Evolutionary conservation across 2,113 vertebrate genomes (phyloP).

Genomic region (Emberiza fucata): DNA sequence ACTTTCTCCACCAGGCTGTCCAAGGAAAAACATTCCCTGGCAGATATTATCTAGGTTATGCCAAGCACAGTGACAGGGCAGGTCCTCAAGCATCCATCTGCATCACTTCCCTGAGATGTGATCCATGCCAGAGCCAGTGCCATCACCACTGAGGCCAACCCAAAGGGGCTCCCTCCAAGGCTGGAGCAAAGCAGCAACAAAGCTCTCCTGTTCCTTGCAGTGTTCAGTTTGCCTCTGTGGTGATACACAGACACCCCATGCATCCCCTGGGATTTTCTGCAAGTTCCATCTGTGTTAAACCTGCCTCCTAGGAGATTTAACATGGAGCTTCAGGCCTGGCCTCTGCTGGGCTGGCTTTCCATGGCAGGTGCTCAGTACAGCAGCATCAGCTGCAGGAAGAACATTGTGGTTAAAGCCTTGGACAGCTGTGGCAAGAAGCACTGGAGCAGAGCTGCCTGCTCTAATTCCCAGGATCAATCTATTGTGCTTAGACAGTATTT

Average conservation of each 20-base stretch:
- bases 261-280: background rate
- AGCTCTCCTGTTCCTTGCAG: background rate
- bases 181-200: background rate
- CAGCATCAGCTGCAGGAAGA: background rate
- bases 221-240: fast-evolving
- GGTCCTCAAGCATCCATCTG: fast-evolving
- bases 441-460: background rate
- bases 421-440: background rate
- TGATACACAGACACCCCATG: fast-evolving
- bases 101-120: background rate
- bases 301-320: background rate
- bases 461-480: background rate
- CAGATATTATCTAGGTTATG: background rate
- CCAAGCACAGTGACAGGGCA: background rate
- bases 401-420: background rate
- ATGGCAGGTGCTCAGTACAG: background rate
- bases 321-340: background rate
- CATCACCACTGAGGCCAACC: fast-evolving
- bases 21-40: background rate
- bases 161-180: fast-evolving
- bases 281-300: background rate
- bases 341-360: background rate
- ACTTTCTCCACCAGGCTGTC: fast-evolving
- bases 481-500: background rate
- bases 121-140: background rate